Conservation (phyloP, 2,113 vertebrate genomes). For the Myrmecophaga tridactyla region DNA sequence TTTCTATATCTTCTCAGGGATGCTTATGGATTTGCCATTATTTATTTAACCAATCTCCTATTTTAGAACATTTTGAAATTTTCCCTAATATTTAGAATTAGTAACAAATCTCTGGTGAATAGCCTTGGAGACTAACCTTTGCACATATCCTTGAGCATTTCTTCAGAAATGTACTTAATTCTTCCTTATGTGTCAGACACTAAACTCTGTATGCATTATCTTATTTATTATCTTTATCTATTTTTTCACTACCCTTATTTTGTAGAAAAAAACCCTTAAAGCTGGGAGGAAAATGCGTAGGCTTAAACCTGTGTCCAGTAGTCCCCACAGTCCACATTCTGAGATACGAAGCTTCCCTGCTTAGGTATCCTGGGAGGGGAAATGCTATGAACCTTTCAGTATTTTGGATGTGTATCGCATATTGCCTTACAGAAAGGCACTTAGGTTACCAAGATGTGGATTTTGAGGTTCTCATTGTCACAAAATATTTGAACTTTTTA, state of each 20-base stretch:
- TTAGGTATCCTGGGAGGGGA: not conserved
- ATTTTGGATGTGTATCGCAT: not conserved
- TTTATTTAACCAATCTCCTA: slow-evolving; percentile 15
- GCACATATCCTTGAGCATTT: not conserved
- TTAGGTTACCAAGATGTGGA: not conserved
- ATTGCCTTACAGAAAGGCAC: not conserved
- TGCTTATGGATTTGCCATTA: slow-evolving; percentile 25
- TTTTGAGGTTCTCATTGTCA: not conserved
- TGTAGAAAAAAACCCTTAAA: not conserved
- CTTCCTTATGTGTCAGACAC: not conserved
- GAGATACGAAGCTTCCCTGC: not conserved
- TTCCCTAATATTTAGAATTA: not conserved
- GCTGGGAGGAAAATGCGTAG: not conserved
- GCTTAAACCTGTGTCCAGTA: not conserved
- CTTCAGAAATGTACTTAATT: not conserved
- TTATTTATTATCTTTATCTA: not conserved
- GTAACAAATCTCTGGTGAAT: not conserved
- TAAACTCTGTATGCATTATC: not conserved
- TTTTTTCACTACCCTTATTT: not conserved
- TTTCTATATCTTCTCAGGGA: not conserved
- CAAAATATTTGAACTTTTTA: not conserved
- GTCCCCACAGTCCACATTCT: not conserved
- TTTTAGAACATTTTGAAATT: slow-evolving; percentile 7
- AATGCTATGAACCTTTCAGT: not conserved
- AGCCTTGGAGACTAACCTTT: not conserved